These are phyloP conservation scores for Charanyca ferruginea DNA, from an alignment of 2,888 invertebrate species.

Conservation along the genomic window DNA sequence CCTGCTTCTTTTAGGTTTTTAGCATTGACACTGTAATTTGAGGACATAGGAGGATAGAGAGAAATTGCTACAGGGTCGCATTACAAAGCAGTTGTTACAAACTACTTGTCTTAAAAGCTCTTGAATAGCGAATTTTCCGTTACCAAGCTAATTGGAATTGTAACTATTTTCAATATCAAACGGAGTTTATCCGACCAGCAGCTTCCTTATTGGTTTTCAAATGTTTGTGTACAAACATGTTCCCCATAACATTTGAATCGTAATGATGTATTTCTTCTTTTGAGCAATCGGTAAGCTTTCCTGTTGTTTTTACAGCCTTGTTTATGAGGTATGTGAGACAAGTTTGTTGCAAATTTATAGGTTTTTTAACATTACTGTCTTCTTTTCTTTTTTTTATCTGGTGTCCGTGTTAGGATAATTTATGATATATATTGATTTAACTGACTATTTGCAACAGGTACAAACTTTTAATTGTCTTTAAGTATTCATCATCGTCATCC, in stretches of 20 bases:
- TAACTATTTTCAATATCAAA: constrained; percentile 5
- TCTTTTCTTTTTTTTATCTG: background rate
- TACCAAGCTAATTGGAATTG: background rate
- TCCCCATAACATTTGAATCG: constrained; percentile 16
- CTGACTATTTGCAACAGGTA: too few relatives aligned
- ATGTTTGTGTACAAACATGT: constrained; percentile 12
- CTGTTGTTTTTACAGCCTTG: background rate
- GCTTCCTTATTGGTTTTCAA: constrained; percentile 37
- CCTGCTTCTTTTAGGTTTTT: too few relatives aligned
- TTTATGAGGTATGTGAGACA: background rate
- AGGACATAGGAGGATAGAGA: too few relatives aligned
- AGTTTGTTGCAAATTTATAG: background rate
- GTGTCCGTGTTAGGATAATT: background rate
- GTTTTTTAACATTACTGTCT: background rate
- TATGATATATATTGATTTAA: too few relatives aligned
- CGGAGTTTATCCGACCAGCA: background rate
- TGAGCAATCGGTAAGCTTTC: background rate
- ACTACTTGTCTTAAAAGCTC: background rate
- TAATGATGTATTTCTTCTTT: constrained; percentile 5
- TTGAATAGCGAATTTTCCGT: constrained; percentile 12
- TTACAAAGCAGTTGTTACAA: background rate
- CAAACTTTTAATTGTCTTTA: too few relatives aligned
- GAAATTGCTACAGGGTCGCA: background rate
- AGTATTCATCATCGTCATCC: too few relatives aligned
- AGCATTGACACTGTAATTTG: too few relatives aligned